These are phyloP conservation scores for Rhegmatorhina hoffmannsi DNA, from an alignment of 2,113 vertebrate species.

Conservation along the genomic window DNA sequence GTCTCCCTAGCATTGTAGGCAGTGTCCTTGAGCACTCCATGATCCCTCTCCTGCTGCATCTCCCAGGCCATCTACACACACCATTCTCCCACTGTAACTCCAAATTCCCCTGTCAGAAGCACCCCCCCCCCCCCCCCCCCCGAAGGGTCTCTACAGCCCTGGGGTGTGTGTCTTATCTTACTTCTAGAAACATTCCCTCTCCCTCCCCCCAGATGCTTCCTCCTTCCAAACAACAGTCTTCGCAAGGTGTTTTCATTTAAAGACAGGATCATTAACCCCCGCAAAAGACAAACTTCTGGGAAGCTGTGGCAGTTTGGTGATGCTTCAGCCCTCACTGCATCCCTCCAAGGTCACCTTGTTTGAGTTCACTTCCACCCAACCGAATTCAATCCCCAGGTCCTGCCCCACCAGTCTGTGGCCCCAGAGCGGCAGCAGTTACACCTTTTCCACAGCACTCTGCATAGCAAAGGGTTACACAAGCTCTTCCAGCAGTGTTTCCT, in stretches of 20 bases:
- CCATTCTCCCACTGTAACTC: background rate
- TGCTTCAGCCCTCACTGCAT: background rate
- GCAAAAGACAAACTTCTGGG: background rate
- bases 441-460: background rate
- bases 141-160: background rate
- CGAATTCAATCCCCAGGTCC: background rate
- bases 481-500: conserved; percentile 25
- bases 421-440: background rate
- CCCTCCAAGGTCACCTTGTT: background rate
- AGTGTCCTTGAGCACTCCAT: background rate
- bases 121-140: too few species aligned
- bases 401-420: background rate
- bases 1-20: background rate
- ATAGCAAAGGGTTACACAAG: conserved; percentile 60
- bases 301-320: background rate
- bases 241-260: background rate
- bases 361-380: accelerated
- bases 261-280: background rate
- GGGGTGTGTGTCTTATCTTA: background rate
- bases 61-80: background rate
- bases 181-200: background rate
- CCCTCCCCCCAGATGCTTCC: accelerated
- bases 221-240: background rate
- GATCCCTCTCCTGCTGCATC: background rate
- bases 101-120: background rate